Evolutionary conservation across 2,113 vertebrate species (phyloP).

Genomic region (Tetrao urogallus): DNA sequence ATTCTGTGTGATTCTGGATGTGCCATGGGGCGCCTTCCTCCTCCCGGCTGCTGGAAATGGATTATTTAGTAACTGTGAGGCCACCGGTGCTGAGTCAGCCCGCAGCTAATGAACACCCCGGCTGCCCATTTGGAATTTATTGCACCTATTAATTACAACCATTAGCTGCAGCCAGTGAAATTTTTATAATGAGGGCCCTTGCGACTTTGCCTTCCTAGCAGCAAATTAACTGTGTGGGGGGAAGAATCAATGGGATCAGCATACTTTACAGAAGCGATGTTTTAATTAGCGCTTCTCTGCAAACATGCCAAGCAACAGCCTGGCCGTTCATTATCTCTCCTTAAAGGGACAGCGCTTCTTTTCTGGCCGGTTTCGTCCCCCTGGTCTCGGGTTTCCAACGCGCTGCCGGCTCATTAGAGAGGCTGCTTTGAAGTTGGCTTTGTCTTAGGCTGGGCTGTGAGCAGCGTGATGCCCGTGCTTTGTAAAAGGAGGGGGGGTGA

Average conservation of each 20-base stretch:
- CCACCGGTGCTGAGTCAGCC: conserved; percentile 79
- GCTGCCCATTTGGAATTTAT: conserved; percentile 75
- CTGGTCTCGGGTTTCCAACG: background rate
- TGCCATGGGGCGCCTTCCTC: background rate
- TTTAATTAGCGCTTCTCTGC: conserved; percentile 74
- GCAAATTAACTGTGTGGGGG: conserved; percentile 68
- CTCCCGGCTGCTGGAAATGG: conserved; percentile 55
- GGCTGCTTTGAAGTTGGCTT: conserved; percentile 38
- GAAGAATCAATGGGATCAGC: conserved; percentile 56
- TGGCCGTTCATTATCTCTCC: conserved; percentile 67
- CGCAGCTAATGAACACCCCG: conserved; percentile 76
- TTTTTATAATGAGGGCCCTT: conserved; percentile 73
- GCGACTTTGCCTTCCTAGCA: conserved; percentile 62
- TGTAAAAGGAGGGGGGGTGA: fast-evolving
- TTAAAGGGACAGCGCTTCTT: conserved; percentile 61
- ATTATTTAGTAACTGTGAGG: conserved; percentile 77
- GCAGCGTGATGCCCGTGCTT: background rate
- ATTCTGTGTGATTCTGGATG: background rate
- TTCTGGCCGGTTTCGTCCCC: conserved; percentile 26
- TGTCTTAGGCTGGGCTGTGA: background rate
- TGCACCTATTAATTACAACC: conserved; percentile 79
- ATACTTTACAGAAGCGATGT: conserved; percentile 71
- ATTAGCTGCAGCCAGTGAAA: conserved; percentile 73
- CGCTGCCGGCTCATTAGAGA: conserved; percentile 35
- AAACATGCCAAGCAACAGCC: conserved; percentile 68